Conservation (phyloP, 2,113 vertebrate species). For the Amblyornis subalaris region DNA sequence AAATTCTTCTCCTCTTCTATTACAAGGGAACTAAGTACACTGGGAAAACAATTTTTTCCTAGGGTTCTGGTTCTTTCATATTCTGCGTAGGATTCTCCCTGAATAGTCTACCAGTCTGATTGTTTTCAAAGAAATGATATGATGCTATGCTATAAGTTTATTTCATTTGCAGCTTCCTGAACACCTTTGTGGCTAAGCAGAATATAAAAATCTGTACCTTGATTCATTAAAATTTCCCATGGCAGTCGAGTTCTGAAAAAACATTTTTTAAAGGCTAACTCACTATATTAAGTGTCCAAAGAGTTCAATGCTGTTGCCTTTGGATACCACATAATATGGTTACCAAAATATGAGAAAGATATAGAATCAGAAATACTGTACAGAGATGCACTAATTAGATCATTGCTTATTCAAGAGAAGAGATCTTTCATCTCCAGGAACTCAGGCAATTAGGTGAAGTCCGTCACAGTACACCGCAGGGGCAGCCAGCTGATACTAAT, state of each 20-base stretch:
- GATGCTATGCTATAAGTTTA: neutral
- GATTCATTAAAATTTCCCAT: conserved; percentile 22
- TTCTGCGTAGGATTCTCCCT: neutral
- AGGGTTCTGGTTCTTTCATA: neutral
- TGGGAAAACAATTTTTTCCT: neutral
- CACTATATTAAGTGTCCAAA: neutral
- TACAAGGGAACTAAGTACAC: neutral
- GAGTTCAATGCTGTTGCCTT: conserved; percentile 40
- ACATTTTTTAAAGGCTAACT: neutral
- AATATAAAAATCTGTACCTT: neutral
- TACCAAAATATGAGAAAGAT: conserved; percentile 8
- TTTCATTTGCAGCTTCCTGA: neutral
- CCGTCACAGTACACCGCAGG: conserved; percentile 19
- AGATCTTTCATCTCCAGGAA: conserved; percentile 55
- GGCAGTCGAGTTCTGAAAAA: neutral
- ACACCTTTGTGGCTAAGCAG: neutral
- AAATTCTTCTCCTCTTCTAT: neutral
- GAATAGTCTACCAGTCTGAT: neutral
- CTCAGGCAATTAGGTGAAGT: conserved; percentile 49
- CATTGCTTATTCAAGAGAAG: conserved; percentile 48
- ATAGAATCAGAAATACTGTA: conserved; percentile 38
- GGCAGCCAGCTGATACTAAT: conserved; percentile 43
- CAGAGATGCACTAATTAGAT: conserved; percentile 56
- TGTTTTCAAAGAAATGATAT: neutral
- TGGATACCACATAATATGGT: conserved; percentile 23